phyloP scores from a whole-genome alignment of 2,797 vertebrate species.

The Muraenolepis orangiensis region DNA sequence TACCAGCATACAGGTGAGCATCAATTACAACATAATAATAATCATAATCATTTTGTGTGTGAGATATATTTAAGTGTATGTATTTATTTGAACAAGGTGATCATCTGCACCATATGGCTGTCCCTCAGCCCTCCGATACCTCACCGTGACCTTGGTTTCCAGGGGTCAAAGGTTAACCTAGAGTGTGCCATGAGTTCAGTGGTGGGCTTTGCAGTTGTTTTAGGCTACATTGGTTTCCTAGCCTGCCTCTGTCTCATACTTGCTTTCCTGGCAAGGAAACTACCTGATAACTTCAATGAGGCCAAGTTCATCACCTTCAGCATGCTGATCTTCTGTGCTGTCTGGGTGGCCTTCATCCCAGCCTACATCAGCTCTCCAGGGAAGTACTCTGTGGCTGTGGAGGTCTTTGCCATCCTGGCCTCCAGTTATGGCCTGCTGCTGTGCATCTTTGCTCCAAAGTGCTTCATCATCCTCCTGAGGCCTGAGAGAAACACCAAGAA shows the following conservation, averaged over 20 bases:
- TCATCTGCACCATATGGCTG: constrained; percentile 50
- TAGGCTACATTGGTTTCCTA: constrained; percentile 52
- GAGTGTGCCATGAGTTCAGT: constrained; percentile 56
- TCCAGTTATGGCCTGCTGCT: constrained; percentile 24
- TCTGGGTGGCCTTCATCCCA: constrained; percentile 32
- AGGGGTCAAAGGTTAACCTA: constrained; percentile 62
- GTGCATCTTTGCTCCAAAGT: constrained; percentile 7
- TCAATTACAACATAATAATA: not conserved
- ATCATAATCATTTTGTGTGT: not conserved
- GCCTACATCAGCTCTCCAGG: constrained; percentile 42
- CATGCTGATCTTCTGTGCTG: constrained; percentile 37
- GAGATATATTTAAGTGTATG: not conserved
- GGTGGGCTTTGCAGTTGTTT: constrained; percentile 62
- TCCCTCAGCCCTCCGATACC: constrained; percentile 58
- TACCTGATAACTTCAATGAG: constrained; percentile 33
- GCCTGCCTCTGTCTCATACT: constrained; percentile 33
- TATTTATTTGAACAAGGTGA: constrained; percentile 26
- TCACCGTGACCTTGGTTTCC: constrained; percentile 48
- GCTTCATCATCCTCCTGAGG: constrained; percentile 19
- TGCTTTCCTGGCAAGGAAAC: constrained; percentile 48
- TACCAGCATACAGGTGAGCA: constrained; percentile 64
- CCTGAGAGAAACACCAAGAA: constrained; percentile 45
- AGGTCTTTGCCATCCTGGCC: constrained; percentile 33
- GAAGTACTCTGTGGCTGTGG: constrained; percentile 27
- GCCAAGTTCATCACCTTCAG: constrained; percentile 40